phyloP scores from a whole-genome alignment of 2,888 invertebrate species.

The Abrostola tripartita region DNA sequence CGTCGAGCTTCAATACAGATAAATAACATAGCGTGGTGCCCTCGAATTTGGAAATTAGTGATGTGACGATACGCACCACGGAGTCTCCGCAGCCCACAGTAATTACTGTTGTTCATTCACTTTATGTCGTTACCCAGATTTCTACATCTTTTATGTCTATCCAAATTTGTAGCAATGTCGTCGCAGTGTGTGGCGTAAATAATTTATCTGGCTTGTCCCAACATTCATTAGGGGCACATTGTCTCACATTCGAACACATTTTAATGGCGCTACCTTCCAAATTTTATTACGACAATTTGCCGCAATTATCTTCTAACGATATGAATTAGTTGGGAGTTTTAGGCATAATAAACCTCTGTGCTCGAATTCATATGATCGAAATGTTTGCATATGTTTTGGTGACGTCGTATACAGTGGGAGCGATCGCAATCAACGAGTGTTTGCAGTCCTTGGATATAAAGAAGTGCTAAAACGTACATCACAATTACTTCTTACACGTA shows the following conservation, averaged over 20 bases:
- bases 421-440: slow-evolving; percentile 50
- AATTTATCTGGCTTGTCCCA: slow-evolving; percentile 79
- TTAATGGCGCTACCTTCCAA: slow-evolving; percentile 78
- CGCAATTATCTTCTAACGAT: slow-evolving; percentile 69
- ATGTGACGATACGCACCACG: slow-evolving; percentile 83
- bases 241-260: slow-evolving; percentile 75
- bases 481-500: slow-evolving; percentile 73
- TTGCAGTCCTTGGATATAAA: slow-evolving; percentile 71
- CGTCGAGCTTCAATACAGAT: slow-evolving; percentile 55
- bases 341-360: slow-evolving; percentile 57
- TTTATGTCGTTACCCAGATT: slow-evolving; percentile 84
- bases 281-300: slow-evolving; percentile 78
- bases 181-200: slow-evolving; percentile 84
- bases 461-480: slow-evolving; percentile 80
- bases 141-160: slow-evolving; percentile 81
- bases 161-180: slow-evolving; percentile 74
- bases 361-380: slow-evolving; percentile 42
- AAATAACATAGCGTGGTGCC: slow-evolving; percentile 58
- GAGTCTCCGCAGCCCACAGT: slow-evolving; percentile 74
- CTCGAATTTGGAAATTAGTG: slow-evolving; percentile 77
- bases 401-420: slow-evolving; percentile 42
- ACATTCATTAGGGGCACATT: slow-evolving; percentile 82
- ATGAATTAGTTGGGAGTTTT: slow-evolving; percentile 62
- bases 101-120: slow-evolving; percentile 86
- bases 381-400: slow-evolving; percentile 42